Conservation (phyloP, 2,888 invertebrate genomes). For the Platerodrilus igneus region DNA sequence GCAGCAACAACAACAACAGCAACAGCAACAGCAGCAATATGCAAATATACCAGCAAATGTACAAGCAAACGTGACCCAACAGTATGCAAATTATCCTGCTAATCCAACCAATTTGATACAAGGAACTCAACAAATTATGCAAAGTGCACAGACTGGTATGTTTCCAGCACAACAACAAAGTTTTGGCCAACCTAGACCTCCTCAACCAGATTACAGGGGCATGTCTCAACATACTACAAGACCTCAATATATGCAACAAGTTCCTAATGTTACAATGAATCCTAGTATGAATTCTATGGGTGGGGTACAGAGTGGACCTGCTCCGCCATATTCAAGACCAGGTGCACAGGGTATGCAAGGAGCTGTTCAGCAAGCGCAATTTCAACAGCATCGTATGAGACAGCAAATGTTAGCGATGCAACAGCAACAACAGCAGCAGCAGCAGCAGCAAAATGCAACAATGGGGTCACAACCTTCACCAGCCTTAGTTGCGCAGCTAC, state of each 20-base stretch:
- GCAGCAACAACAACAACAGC: too few species aligned
- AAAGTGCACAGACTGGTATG: slow-evolving; percentile 39
- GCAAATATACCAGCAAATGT: slow-evolving; percentile 60
- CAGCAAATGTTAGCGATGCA: slow-evolving; percentile 68
- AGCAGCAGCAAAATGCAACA: slow-evolving; percentile 47
- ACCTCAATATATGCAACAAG: slow-evolving; percentile 66
- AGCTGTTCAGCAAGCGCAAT: slow-evolving; percentile 39
- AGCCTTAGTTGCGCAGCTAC: slow-evolving; percentile 60
- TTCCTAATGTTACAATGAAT: slow-evolving; percentile 85
- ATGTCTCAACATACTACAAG: slow-evolving; percentile 53
- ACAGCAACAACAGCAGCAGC: slow-evolving; percentile 49
- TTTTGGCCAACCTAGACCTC: slow-evolving; percentile 52
- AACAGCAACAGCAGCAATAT: slow-evolving; percentile 51
- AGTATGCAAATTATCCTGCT: slow-evolving; percentile 58
- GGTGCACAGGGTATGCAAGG: slow-evolving; percentile 33
- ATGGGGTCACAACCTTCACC: slow-evolving; percentile 55
- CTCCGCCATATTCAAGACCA: slow-evolving; percentile 71
- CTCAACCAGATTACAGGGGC: slow-evolving; percentile 44
- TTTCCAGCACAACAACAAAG: slow-evolving; percentile 50
- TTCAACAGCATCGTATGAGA: slow-evolving; percentile 54
- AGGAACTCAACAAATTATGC: slow-evolving; percentile 44
- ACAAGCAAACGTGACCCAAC: slow-evolving; percentile 55
- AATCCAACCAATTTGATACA: slow-evolving; percentile 47
- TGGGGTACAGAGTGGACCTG: slow-evolving; percentile 57
- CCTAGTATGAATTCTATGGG: slow-evolving; percentile 72